Conservation (phyloP, 2,888 invertebrate species). For the Eubasilissa splendida region DNA sequence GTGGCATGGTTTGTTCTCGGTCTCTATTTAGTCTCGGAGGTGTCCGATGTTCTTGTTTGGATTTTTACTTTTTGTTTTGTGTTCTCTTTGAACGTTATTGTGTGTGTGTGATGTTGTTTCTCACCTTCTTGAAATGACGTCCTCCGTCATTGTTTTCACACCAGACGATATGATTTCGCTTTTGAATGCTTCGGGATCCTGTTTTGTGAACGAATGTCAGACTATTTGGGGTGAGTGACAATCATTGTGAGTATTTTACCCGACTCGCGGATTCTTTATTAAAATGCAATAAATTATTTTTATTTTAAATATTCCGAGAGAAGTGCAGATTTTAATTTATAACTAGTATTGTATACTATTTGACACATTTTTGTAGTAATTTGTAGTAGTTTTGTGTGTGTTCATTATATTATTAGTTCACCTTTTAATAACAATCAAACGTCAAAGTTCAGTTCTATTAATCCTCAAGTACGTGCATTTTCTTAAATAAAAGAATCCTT, state of each 20-base stretch:
- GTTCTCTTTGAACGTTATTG: conserved; percentile 1
- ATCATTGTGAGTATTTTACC: conserved; percentile 19
- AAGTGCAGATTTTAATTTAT: no score
- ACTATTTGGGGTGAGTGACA: conserved; percentile 26
- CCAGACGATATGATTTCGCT: conserved; percentile 32
- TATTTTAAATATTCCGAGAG: no score
- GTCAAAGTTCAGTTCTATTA: no score
- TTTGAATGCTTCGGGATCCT: conserved; percentile 1
- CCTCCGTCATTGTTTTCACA: conserved; percentile 22
- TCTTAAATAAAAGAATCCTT: no score
- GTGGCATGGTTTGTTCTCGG: conserved; percentile 28
- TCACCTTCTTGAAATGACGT: conserved; percentile 34
- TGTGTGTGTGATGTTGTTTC: conserved; percentile 41
- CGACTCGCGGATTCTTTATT: not conserved
- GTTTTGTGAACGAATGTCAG: conserved; percentile 24
- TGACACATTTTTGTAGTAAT: no score
- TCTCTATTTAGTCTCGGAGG: conserved; percentile 37
- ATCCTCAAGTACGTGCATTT: no score
- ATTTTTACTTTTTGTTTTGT: not conserved
- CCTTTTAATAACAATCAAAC: no score
- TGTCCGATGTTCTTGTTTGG: conserved; percentile 43
- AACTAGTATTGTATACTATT: no score
- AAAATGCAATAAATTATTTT: no score
- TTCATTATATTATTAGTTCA: no score
- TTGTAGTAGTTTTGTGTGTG: no score